Percentiles rank a stretch among this genome's conserved stretches.
Conservation (phyloP, 2,113 vertebrate genomes). For the Peromyscus maniculatus region DNA sequence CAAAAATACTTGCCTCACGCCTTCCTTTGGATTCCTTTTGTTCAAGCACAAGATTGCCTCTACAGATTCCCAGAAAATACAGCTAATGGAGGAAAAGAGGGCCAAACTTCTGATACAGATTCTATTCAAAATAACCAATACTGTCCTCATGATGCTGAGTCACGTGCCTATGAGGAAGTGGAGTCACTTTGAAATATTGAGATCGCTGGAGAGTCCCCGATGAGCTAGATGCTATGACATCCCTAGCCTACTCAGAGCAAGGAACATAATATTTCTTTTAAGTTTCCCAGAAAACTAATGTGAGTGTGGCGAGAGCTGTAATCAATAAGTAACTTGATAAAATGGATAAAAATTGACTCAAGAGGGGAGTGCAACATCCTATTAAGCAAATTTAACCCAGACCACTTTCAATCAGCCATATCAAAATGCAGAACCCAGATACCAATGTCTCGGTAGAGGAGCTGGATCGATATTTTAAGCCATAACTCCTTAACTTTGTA, state of each 20-base stretch:
- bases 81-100: background rate
- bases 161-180: slow-evolving; percentile 28
- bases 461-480: slow-evolving; percentile 69
- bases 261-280: slow-evolving; percentile 63
- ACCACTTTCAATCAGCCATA: slow-evolving; percentile 64
- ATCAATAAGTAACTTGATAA: slow-evolving; percentile 80
- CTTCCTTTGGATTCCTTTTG: background rate
- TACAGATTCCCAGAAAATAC: background rate
- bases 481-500: slow-evolving; percentile 50
- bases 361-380: slow-evolving; percentile 64
- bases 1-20: background rate
- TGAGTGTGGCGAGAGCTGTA: slow-evolving; percentile 42
- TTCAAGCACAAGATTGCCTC: background rate
- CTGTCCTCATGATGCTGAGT: slow-evolving; percentile 16
- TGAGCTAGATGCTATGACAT: background rate
- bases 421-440: slow-evolving; percentile 46
- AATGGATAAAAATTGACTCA: slow-evolving; percentile 73
- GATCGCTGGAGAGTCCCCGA: background rate
- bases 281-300: slow-evolving; percentile 61
- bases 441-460: slow-evolving; percentile 26
- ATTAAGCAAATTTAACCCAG: slow-evolving; percentile 70
- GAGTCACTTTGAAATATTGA: slow-evolving; percentile 17
- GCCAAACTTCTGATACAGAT: background rate
- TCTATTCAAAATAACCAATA: background rate
- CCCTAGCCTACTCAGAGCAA: slow-evolving; percentile 31